phyloP scores from a whole-genome alignment of 2,797 vertebrate genomes.

The Parambassis ranga region DNA sequence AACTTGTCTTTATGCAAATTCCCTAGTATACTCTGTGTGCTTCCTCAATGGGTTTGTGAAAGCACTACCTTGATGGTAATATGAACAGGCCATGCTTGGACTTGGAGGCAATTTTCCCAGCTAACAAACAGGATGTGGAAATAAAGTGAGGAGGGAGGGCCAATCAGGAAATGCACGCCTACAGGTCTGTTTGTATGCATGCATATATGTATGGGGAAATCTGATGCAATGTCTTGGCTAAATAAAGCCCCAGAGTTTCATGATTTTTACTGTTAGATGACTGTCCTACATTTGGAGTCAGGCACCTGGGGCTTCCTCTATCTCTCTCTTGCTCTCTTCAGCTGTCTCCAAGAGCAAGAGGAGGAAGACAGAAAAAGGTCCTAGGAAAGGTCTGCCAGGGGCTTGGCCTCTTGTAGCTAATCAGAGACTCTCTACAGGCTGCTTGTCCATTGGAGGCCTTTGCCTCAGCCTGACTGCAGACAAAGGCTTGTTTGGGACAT shows the following conservation, averaged over 20 bases:
- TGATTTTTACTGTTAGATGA: conserved; percentile 1
- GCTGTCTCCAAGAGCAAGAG: conserved; percentile 24
- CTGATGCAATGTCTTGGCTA: conserved; percentile 4
- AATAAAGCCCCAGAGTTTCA: background rate
- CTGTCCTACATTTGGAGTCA: conserved; percentile 28
- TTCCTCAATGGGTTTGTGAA: conserved; percentile 32
- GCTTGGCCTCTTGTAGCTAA: conserved; percentile 51
- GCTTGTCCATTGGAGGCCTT: conserved; percentile 39
- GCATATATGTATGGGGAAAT: background rate
- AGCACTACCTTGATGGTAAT: conserved; percentile 46
- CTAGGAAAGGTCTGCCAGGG: conserved; percentile 43
- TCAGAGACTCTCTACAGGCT: conserved; percentile 48
- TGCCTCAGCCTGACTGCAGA: conserved; percentile 35
- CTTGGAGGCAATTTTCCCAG: conserved; percentile 55
- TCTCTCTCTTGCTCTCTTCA: too few relatives aligned
- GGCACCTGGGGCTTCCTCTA: conserved; percentile 20
- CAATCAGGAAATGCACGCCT: conserved; percentile 28
- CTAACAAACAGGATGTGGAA: conserved; percentile 37
- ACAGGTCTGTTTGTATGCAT: conserved; percentile 7
- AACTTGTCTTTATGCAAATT: conserved; percentile 61
- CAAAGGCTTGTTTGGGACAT: conserved; percentile 39
- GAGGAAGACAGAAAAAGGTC: conserved; percentile 45
- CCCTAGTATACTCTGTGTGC: conserved; percentile 1
- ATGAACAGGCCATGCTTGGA: conserved; percentile 24
- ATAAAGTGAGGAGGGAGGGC: conserved; percentile 15